Base-by-base conservation (phyloP, 2,113 vertebrate genomes). In the Egretta garzetta region DNA sequence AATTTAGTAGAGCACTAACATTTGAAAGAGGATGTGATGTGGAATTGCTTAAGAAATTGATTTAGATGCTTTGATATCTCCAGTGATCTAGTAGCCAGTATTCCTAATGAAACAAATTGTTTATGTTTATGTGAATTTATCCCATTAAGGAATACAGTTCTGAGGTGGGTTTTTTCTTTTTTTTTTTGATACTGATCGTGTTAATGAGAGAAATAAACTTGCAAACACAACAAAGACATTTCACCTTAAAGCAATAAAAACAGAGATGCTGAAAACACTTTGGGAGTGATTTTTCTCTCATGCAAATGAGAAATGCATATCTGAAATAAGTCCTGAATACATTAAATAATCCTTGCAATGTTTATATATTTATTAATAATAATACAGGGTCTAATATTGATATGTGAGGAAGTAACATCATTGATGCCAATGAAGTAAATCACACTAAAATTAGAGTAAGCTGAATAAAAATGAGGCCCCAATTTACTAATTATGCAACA, bases 31-130 rank as follows among this genome's bases (percentile, higher is more conserved):
- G 50, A 49, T 49, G 26, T 88, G 35, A 92, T 80, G 49, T 43
- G 52, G 82, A 93, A 79, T 90, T 80, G 63, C 72, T 84, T 32
- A 91, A 90, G 63, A 94, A 95, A 95, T 86, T 89, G 83, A 89
- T 94, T 94, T 84, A 64, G 68, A 89, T 93, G 59, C 60, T 84
- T 91, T 94, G 72, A 56, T 96, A 85, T 81, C 73, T 75, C 22
- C 52, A 85, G 72, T 88, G 68, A 91, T 84, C 76, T 79, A 26
- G 59, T 86, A 77, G 35, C 24, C 84, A 43, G 35, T 95, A 75
- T 89, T 81, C 52, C 49, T 85, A 81, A 92, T 84, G 76, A 87
- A 87, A 74, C 39, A 62, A 80, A 75, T 75, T 62, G 52, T 84
- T 93, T 71, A 23, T 43, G 16, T 50, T 83, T 23, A 24, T 87